These are phyloP conservation scores for Dasyurus viverrinus DNA, from an alignment of 2,113 vertebrate genomes.

Conservation along the genomic window DNA sequence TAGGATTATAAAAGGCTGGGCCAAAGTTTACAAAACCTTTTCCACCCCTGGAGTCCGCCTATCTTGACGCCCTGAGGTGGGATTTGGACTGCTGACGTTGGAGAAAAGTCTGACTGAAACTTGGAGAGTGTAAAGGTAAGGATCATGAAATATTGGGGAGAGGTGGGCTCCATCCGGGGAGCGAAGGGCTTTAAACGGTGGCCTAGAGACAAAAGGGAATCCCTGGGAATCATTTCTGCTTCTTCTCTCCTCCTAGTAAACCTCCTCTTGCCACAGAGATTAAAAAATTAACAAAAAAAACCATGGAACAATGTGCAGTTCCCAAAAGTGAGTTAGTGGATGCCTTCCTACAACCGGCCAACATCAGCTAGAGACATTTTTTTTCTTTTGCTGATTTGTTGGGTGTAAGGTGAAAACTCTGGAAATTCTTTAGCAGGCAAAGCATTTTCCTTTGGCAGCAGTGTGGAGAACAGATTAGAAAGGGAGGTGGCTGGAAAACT, in stretches of 20 bases:
- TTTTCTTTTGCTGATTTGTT: neutral
- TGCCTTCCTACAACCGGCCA: neutral
- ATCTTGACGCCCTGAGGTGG: neutral
- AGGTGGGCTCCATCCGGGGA: neutral
- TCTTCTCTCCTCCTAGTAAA: neutral
- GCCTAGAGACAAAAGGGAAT: neutral
- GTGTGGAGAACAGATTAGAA: neutral
- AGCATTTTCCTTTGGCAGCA: neutral
- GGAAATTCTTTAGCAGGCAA: neutral
- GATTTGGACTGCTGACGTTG: neutral
- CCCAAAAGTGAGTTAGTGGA: neutral
- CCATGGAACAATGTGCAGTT: neutral
- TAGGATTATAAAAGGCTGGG: neutral
- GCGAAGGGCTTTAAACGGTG: neutral
- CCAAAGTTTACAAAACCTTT: neutral
- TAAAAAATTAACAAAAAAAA: neutral
- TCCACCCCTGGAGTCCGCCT: no score
- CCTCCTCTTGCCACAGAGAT: neutral
- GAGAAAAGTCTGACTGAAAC: neutral
- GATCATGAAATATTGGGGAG: neutral
- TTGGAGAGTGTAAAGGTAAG: neutral
- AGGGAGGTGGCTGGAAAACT: neutral
- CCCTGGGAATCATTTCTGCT: neutral
- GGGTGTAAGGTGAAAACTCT: neutral
- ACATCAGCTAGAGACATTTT: neutral